These are phyloP conservation scores for Chrysotoxum bicinctum DNA, from an alignment of 2,888 invertebrate species.

Conservation along the genomic window DNA sequence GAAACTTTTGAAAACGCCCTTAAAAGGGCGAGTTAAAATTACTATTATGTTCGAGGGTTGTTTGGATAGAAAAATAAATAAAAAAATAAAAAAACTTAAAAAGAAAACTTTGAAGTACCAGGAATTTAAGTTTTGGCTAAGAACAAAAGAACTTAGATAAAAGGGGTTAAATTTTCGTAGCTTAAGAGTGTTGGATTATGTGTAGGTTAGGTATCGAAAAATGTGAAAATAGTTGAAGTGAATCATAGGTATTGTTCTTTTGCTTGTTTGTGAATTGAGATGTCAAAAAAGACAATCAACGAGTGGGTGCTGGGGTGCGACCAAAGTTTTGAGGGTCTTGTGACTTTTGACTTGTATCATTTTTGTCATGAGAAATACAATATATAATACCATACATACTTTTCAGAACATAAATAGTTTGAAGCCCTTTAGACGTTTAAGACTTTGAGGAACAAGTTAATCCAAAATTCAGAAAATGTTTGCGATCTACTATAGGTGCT, in stretches of 20 bases:
- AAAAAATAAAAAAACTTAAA: background rate
- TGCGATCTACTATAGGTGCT: too few relatives aligned
- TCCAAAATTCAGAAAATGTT: too few relatives aligned
- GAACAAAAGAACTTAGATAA: background rate
- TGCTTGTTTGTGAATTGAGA: background rate
- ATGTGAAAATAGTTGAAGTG: background rate
- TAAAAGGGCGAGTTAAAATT: background rate
- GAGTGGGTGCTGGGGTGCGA: background rate
- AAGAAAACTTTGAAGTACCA: slow-evolving; percentile 4
- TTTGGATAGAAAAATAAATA: background rate
- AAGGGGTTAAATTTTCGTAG: background rate
- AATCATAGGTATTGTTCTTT: background rate
- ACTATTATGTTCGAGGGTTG: background rate
- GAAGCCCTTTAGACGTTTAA: too few relatives aligned
- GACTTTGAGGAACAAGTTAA: too few relatives aligned
- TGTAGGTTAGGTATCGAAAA: background rate
- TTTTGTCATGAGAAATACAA: background rate
- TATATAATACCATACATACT: too few relatives aligned
- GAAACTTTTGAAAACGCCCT: slow-evolving; percentile 34
- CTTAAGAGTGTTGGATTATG: background rate
- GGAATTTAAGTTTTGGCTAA: background rate
- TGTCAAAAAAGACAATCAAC: background rate
- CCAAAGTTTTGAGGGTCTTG: background rate
- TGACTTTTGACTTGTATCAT: background rate
- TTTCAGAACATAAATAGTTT: too few relatives aligned